phyloP scores from a whole-genome alignment of 2,888 invertebrate species.

The Clunio marinus region DNA sequence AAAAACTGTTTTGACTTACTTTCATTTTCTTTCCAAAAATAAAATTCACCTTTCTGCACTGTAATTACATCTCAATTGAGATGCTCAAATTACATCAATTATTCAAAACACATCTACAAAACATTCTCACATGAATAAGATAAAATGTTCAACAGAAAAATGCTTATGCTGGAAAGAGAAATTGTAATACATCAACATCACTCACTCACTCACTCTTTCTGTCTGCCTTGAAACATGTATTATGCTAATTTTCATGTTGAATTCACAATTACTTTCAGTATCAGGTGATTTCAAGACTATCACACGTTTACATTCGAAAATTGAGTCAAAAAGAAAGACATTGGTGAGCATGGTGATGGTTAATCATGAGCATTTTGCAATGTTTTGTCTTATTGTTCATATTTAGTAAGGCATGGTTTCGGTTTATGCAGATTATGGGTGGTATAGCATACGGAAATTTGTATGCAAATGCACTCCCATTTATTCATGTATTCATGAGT shows the following conservation, averaged over 20 bases:
- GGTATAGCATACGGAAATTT: constrained; percentile 6
- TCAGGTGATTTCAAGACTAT: constrained; percentile 24
- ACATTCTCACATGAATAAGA: constrained; percentile 5
- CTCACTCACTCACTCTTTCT: neutral
- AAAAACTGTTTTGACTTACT: neutral
- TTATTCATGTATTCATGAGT: constrained; percentile 23
- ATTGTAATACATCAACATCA: constrained; percentile 35
- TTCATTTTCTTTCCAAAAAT: neutral
- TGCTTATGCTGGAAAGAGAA: neutral
- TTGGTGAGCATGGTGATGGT: neutral
- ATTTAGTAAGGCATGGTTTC: too few species aligned
- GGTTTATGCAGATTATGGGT: too few species aligned
- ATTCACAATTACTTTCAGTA: constrained; percentile 34
- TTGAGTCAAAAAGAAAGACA: neutral
- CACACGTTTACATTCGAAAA: neutral
- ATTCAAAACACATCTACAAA: constrained; percentile 16
- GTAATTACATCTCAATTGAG: constrained; percentile 17
- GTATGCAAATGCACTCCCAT: constrained; percentile 19
- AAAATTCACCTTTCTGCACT: neutral
- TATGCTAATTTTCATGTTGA: constrained; percentile 36
- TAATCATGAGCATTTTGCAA: neutral
- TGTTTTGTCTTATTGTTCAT: too few species aligned
- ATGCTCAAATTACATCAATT: constrained; percentile 28
- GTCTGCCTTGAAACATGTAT: constrained; percentile 14
- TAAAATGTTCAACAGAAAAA: neutral